phyloP scores from a whole-genome alignment of 2,888 invertebrate genomes.

The Polydrusus pterygomalis region DNA sequence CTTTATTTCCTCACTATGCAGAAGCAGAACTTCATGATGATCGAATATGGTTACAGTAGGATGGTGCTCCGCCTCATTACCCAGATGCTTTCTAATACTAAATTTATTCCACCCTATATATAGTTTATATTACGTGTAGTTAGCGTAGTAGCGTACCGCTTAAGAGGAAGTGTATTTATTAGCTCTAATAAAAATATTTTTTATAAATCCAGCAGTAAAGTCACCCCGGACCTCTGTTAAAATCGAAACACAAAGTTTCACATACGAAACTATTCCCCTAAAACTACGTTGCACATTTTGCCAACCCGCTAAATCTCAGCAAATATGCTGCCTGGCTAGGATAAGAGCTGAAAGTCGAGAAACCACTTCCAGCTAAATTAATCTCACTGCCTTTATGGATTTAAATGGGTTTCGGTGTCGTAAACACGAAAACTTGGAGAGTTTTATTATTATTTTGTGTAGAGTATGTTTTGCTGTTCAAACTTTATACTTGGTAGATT shows the following conservation, averaged over 20 bases:
- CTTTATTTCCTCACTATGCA: too few species aligned
- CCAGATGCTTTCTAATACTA: too few species aligned
- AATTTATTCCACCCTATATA: too few species aligned
- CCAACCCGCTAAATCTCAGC: constrained; percentile 21
- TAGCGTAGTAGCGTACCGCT: too few species aligned
- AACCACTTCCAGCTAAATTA: constrained; percentile 52
- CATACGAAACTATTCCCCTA: background rate
- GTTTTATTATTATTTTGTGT: constrained; percentile 48
- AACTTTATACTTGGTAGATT: background rate
- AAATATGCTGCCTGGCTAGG: constrained; percentile 33
- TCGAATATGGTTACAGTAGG: too few species aligned
- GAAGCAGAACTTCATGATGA: too few species aligned
- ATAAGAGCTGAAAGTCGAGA: constrained; percentile 42
- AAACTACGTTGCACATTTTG: constrained; percentile 21
- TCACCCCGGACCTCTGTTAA: too few species aligned
- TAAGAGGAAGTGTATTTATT: too few species aligned
- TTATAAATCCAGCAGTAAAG: background rate
- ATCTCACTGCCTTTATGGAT: constrained; percentile 49
- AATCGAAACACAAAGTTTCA: background rate
- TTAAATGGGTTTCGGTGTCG: constrained; percentile 51
- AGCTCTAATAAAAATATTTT: background rate
- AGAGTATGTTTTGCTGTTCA: constrained; percentile 6
- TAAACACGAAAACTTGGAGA: constrained; percentile 51
- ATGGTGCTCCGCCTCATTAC: too few species aligned
- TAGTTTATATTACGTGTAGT: too few species aligned